phyloP scores from a whole-genome alignment of 2,113 vertebrate genomes.

The Lepus timidus region DNA sequence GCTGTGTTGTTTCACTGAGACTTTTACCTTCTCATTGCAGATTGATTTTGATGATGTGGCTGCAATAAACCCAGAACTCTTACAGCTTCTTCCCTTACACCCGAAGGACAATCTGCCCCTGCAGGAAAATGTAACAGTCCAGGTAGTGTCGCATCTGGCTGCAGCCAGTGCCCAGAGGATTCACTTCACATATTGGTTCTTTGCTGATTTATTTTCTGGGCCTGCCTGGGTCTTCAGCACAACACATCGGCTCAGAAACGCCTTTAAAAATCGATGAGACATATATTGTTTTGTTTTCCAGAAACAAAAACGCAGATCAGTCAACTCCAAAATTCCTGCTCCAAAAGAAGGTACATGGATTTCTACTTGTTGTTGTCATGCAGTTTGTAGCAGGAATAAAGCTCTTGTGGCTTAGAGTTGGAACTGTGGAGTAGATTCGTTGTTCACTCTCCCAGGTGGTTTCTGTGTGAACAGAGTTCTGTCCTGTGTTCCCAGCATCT shows the following conservation, averaged over 20 bases:
- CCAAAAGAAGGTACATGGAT: conserved; percentile 87
- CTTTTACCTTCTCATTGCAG: conserved; percentile 81
- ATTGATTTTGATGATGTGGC: conserved; percentile 87
- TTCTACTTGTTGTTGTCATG: neutral
- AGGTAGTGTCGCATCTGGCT: conserved; percentile 79
- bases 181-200: conserved; percentile 1
- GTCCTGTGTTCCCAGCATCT: neutral
- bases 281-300: conserved; percentile 80
- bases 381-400: neutral
- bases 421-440: neutral
- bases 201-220: conserved; percentile 39
- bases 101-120: conserved; percentile 86
- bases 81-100: conserved; percentile 75
- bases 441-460: neutral
- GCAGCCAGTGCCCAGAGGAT: neutral
- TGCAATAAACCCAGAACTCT: conserved; percentile 87
- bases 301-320: conserved; percentile 86
- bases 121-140: conserved; percentile 85
- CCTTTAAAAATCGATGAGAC: conserved; percentile 2
- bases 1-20: conserved; percentile 22
- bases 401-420: neutral
- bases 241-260: neutral
- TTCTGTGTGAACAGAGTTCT: neutral
- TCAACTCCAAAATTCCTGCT: conserved; percentile 89
- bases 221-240: neutral